Evolutionary conservation across 2,113 vertebrate species (phyloP).

Genomic region (Piaya cayana): DNA sequence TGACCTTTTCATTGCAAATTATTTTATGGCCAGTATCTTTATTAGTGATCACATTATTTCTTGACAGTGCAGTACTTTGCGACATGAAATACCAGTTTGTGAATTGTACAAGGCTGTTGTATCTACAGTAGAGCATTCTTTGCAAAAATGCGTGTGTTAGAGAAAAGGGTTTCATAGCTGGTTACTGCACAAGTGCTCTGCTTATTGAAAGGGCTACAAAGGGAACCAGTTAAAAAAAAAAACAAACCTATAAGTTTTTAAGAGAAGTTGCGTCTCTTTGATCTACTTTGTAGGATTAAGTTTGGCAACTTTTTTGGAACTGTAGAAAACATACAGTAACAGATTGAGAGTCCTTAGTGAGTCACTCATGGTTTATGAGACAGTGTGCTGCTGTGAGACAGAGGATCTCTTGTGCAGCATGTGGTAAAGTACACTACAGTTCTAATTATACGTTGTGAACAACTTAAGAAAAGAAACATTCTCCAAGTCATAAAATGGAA

Average conservation of each 20-base stretch:
- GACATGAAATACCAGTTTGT: not conserved
- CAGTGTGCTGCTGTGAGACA: not conserved
- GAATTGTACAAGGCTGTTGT: not conserved
- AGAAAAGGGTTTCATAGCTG: not conserved
- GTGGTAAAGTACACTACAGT: not conserved
- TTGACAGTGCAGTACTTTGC: not conserved
- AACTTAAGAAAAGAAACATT: slow-evolving; percentile 61
- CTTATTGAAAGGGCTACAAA: not conserved
- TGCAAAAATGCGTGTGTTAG: not conserved
- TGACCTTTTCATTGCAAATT: not conserved
- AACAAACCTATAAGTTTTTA: not conserved
- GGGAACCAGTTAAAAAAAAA: not conserved
- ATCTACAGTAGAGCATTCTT: not conserved
- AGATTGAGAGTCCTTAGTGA: not conserved
- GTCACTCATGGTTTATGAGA: not conserved
- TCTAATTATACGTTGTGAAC: slow-evolving; percentile 27
- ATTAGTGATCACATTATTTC: not conserved
- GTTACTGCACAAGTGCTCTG: not conserved
- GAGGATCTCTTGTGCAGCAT: not conserved
- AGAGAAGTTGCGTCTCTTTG: not conserved
- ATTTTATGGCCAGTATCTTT: not conserved
- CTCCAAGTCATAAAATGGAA: slow-evolving; percentile 36
- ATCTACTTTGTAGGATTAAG: not conserved
- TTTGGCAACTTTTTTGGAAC: not conserved
- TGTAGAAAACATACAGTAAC: not conserved